Evolutionary conservation across 1,140 invertebrate genomes (phyloP), one percentile per base, ranked within the genome.

Genomic region (Aphelinus certus): DNA sequence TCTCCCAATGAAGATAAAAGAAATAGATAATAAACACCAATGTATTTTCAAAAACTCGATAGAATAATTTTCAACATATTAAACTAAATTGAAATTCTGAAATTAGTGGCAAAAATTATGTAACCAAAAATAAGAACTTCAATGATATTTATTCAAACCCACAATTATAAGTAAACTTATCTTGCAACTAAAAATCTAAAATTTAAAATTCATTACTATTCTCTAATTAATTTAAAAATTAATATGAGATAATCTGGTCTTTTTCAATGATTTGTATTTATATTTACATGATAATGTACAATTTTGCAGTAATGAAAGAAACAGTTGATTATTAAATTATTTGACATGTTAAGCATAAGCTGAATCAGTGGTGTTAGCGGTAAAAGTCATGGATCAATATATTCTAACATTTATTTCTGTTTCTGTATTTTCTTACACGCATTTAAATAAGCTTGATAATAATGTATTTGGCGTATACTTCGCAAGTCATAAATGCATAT

Each of bases 261-360:
- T 73, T 60, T 73, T 51, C 73, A 67, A 76, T 70, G 73, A 58
- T 56, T 42, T 49, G 45, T 71, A 73, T 78, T 75, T 69, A 64
- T 77, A 78, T 77, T 72, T 79, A 79, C 77, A 79, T 78, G 77
- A 75, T 69, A 78, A 72, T 72, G 42, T 72, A 72, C 70, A 72
- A 26, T 56, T 64, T 72, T 72, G 45, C 7, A 42, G 56, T 72
- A 57, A 7, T 72, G 46, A 64, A 67, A 73, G 46, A 67, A 73
- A 66, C 2, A 10, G 60, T 73, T 49, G 66, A 67, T 5, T 45
- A 58, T 62, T 56, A 69, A 64, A 58, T 49, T 3, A 55, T 66
- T 49, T 61, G 62, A 70, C 57, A 56, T 71, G 42, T 64, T 26
- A 65, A 48, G 48, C 6, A 75, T 64, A 75, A 57, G 56, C 58